phyloP scores from a whole-genome alignment of 2,797 vertebrate genomes.

The Sparus aurata region DNA sequence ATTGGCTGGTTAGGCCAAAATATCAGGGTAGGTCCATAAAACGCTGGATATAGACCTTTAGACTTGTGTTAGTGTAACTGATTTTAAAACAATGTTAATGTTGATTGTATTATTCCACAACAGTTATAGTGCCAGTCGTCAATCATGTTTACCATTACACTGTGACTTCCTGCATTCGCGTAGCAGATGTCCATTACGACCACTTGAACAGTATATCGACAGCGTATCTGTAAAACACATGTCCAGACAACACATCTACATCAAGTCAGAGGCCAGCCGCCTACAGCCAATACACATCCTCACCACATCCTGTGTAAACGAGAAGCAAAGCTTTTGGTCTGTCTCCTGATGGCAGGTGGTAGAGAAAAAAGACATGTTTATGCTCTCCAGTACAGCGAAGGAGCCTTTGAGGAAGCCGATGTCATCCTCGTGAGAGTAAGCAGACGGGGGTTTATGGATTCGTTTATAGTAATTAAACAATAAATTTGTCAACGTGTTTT shows the following conservation, averaged over 20 bases:
- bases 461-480: neutral
- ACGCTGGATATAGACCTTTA: neutral
- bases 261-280: neutral
- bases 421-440: constrained; percentile 4
- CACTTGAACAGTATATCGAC: neutral
- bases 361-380: constrained; percentile 16
- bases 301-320: constrained; percentile 32
- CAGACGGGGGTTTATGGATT: constrained; percentile 6
- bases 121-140: neutral
- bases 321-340: constrained; percentile 8
- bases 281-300: neutral
- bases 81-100: neutral
- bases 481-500: neutral
- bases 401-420: constrained; percentile 18
- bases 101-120: neutral
- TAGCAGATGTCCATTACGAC: neutral
- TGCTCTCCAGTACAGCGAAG: neutral
- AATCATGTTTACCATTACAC: neutral
- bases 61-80: neutral
- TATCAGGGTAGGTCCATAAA: too few species aligned
- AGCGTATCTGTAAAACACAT: neutral
- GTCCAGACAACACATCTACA: neutral
- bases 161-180: neutral
- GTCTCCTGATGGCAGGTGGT: constrained; percentile 26
- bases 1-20: too few species aligned